Evolutionary conservation across 2,797 vertebrate species (phyloP).

Genomic region (Darevskia mixta): DNA sequence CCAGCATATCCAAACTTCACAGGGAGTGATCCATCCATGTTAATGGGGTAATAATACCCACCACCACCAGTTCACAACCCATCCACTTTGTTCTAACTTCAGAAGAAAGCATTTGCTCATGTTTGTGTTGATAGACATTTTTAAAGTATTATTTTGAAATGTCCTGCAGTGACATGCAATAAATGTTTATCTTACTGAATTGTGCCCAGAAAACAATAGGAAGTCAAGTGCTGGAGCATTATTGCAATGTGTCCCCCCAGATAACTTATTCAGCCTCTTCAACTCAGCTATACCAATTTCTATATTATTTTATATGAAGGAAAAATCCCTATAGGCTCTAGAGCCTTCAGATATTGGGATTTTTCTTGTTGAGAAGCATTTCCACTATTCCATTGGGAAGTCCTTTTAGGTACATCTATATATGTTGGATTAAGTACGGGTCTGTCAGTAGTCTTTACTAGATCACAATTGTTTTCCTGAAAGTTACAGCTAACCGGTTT

Average conservation of each 20-base stretch:
- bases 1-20: no score
- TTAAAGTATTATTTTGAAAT: no score
- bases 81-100: no score
- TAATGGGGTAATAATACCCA: no score
- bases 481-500: constrained; percentile 3
- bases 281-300: not conserved
- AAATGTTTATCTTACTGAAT: not conserved
- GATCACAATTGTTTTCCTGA: constrained; percentile 2
- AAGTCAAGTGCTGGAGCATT: not conserved
- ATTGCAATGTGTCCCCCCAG: not conserved
- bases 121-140: no score
- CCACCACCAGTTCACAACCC: no score
- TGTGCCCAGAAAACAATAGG: not conserved
- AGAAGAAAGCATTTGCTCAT: no score
- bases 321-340: not conserved
- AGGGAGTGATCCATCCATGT: no score
- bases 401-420: not conserved
- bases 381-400: not conserved
- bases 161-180: no score
- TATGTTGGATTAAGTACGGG: not conserved
- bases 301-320: not conserved
- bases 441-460: not conserved
- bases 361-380: not conserved
- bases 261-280: not conserved
- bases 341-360: not conserved